Base-by-base conservation (phyloP, 2,888 invertebrate genomes). In the Leucophora obtusa region DNA sequence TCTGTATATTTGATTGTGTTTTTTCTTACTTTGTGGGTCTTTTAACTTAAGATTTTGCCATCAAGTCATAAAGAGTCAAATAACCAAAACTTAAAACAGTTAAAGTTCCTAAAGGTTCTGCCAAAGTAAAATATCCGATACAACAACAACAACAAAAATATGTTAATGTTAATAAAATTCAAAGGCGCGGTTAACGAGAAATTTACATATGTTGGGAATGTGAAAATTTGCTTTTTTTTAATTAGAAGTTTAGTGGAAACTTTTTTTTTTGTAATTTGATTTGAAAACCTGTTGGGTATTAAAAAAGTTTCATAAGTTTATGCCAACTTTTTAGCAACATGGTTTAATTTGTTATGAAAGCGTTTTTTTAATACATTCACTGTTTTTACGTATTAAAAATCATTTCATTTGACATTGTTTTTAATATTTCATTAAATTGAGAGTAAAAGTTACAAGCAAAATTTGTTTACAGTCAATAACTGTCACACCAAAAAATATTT, bases 401-500 rank as follows among this genome's bases (percentile, higher is more conserved):
- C 68, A 50, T 50, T n/a, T 47, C 43, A 50, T 28, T 66, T 65
- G 71, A 76, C 71, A 70, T 74, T 79, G 72, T 72, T 47, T 73
- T 74, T 75, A 66, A 75, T 59, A 53, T 74, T 33, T n/a, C 50
- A 38, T 68, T 53, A 50, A 69, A 65, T 47, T 70, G 54, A 70
- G 74, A 79, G 74, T 79, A 79, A 79, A 74, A 79, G 70, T 71
- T 38, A 71, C 0, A 50, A 47, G 18, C 58, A 47, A n/a, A 47
- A n/a, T 35, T 47, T n/a, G 54, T 59, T 35, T 60, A 51, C 15
- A 15, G 47, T 51, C 63, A 51, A 63, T 63, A 47, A 18, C 6
- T 51, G 50, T 63, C 33, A 63, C 59, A 38, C 59, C n/a, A n/a
- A 47, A 47, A 47, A n/a, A n/a, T n/a, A n/a, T n/a, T 43, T 14